Evolutionary conservation across 53 echinoderm and acorn worm species (phyloP).

Genomic region (Hippasteria phrygiana): DNA sequence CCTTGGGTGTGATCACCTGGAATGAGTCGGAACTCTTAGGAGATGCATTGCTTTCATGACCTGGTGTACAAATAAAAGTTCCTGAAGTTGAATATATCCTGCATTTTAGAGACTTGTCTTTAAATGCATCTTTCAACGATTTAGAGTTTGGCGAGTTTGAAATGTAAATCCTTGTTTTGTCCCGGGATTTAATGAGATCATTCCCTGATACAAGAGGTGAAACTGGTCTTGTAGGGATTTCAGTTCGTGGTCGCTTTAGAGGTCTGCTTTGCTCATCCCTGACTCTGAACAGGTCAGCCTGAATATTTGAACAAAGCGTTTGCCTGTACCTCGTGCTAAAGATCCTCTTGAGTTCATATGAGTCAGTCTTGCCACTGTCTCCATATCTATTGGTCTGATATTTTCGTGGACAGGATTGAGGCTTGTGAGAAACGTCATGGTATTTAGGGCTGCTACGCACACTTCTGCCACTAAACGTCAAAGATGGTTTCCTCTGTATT

Average conservation of each 20-base stretch:
- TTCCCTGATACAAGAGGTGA: neutral
- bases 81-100: neutral
- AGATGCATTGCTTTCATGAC: neutral
- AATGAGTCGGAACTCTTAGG: neutral
- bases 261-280: constrained; percentile 16
- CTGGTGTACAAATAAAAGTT: neutral
- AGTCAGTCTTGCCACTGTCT: neutral
- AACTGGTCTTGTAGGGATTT: neutral
- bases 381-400: neutral
- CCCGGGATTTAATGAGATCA: neutral
- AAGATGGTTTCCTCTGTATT: neutral
- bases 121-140: neutral
- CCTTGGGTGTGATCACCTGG: neutral
- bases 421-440: neutral
- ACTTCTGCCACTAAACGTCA: neutral
- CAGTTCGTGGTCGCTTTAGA: neutral
- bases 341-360: neutral
- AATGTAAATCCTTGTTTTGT: neutral
- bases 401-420: constrained; percentile 10
- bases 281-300: neutral
- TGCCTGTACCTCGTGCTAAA: neutral
- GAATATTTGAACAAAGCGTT: neutral
- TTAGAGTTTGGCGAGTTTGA: neutral
- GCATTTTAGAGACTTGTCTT: neutral
- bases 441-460: neutral